Base-by-base conservation (phyloP, 2,888 invertebrate genomes). In the Boloria euphrosyne region DNA sequence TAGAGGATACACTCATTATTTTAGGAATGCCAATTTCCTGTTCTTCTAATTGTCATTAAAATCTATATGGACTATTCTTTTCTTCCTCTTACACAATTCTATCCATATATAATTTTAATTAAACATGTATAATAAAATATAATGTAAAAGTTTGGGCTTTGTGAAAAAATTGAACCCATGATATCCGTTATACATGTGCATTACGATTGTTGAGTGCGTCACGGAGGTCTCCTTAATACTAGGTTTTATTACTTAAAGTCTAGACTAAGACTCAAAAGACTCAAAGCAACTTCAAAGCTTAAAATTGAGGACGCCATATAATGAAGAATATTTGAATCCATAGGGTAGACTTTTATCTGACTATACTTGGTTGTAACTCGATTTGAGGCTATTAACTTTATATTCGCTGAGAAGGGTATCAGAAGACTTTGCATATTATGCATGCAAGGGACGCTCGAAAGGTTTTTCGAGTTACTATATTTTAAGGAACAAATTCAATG, bases 331-430 rank as follows among this genome's bases (percentile, higher is more conserved):
- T 55, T 38, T 53, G 52, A 67, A 50, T 43, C 64, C 38, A 22
- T 44, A 47, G 27, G 54, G 54, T 54, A 43, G n/a, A 60, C 50
- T 57, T 63, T 52, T 63, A 63, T 63, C 59, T 66, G 60, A 52
- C 58, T 63, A 49, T 50, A 50, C 49, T 59, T 59, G 38, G 38
- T 50, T 17, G 59, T 63, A 63, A 63, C 57, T 65, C 55, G 58
- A 54, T 65, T 65, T 61, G 52, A 61, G 59, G 77, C 78, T 49
- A 78, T 82, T 81, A 82, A 86, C 84, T 88, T 86, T 85, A 83
- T 86, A 86, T 86, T 82, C 80, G 81, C 83, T 80, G 81, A 83
- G 79, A 74, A 83, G 73, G 81, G 79, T 82, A 81, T 84, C 81
- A 80, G 73, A 75, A 67, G 76, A 66, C 60, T 69, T 69, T 60